A percentile compares a stretch with the other conserved stretches of the same genome.
phyloP scores from a whole-genome alignment of 2,797 vertebrate species.

The Aplochiton taeniatus region DNA sequence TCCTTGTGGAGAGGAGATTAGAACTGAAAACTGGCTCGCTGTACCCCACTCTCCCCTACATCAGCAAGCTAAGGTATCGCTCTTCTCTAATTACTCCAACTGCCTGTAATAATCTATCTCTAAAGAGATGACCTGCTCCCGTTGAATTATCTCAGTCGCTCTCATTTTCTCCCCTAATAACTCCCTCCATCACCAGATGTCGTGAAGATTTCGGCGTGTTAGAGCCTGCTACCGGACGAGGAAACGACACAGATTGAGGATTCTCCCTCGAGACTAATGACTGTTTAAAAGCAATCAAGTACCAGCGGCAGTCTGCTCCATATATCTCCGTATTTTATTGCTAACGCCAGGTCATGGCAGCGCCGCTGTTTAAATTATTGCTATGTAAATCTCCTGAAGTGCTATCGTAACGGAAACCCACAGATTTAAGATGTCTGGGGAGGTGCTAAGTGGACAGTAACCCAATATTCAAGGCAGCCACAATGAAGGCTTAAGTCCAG shows the following conservation, averaged over 20 bases:
- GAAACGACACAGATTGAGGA: constrained; percentile 53
- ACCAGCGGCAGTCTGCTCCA: constrained; percentile 55
- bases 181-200: constrained; percentile 44
- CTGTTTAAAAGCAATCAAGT: constrained; percentile 76
- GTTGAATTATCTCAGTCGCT: constrained; percentile 10
- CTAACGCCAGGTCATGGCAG: constrained; percentile 62
- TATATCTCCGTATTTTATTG: constrained; percentile 77
- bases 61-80: constrained; percentile 35
- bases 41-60: not conserved
- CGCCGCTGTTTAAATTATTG: constrained; percentile 75
- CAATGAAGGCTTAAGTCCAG: constrained; percentile 56
- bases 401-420: constrained; percentile 68
- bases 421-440: constrained; percentile 73
- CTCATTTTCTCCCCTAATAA: constrained; percentile 7
- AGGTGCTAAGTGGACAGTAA: constrained; percentile 78
- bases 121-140: constrained; percentile 20
- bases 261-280: constrained; percentile 68
- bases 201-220: constrained; percentile 36
- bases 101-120: constrained; percentile 30
- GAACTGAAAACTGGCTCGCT: too few relatives aligned
- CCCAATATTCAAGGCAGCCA: constrained; percentile 63
- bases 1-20: too few relatives aligned
- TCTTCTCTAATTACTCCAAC: constrained; percentile 29
- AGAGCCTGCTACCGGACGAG: constrained; percentile 35
- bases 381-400: constrained; percentile 80